Conservation (phyloP, 2,888 invertebrate genomes). For the Drosophila limbata region DNA sequence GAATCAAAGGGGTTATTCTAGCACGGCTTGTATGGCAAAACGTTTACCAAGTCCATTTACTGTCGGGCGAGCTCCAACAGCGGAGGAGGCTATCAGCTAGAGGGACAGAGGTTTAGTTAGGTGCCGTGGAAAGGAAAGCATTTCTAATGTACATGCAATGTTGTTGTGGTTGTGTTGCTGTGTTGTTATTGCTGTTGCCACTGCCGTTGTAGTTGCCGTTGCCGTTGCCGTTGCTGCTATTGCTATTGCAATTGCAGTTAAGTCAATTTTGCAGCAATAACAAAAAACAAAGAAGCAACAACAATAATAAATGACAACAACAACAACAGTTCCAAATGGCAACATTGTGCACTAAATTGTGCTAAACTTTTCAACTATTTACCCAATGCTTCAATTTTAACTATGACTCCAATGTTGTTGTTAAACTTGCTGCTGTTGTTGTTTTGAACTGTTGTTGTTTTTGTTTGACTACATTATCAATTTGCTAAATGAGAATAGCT, state of each 20-base stretch:
- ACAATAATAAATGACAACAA: conserved; percentile 22
- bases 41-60: conserved; percentile 64
- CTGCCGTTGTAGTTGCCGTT: conserved; percentile 43
- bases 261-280: conserved; percentile 67
- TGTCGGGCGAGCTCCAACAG: conserved; percentile 21
- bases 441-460: background rate
- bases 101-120: conserved; percentile 29
- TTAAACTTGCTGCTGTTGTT: background rate
- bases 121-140: conserved; percentile 57
- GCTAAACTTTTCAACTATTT: conserved; percentile 60
- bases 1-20: conserved; percentile 52
- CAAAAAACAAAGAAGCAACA: conserved; percentile 30
- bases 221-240: conserved; percentile 16
- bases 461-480: conserved; percentile 4
- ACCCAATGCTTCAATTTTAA: conserved; percentile 39
- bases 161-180: conserved; percentile 44
- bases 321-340: conserved; percentile 47
- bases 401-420: conserved; percentile 26
- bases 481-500: background rate
- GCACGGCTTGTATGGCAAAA: conserved; percentile 53
- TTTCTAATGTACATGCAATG: conserved; percentile 72
- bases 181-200: conserved; percentile 21
- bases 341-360: conserved; percentile 75
- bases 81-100: background rate
- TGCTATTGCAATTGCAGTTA: conserved; percentile 49